Evolutionary conservation across 2,888 invertebrate genomes (phyloP), one percentile per base, ranked within the genome.

Genomic region (Steinernema carpocapsae): DNA sequence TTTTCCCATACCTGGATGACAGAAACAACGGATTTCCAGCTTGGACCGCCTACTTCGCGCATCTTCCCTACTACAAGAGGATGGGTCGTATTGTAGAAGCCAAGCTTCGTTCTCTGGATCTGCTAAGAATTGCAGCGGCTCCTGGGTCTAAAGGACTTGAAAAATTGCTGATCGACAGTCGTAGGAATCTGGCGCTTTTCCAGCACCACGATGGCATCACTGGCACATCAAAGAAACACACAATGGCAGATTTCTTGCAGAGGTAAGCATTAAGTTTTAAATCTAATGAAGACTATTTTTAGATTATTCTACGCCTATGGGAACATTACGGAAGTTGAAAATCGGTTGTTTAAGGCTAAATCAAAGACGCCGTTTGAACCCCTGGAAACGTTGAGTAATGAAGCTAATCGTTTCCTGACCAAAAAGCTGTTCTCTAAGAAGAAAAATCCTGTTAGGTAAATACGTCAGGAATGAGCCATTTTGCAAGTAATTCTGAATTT

Each of bases 121-220:
- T 80, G 6, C 74, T 80, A 6, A 48, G 52, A 10, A 72, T 75
- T 0, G 64, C 48, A n/a, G 32, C 73, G 0, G 46, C 42, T 19
- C 46, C 64, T n/a, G 12, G 24, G 7, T 32, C 46, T 2, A 46
- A 70, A 19, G 73, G 46, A 32, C 1, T 70, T 59, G 29, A 59
- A 0, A 24, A 19, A 0, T 1, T 1, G 4, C 45, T 32, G 4
- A 42, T 79, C 14, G 22, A 73, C 26, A 48, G 71, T 10, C 29
- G 78, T 17, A 91, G 94, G 70, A 93, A 93, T 88, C 90, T 97
- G 77, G 96, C 93, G 0, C 90, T 97, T 14, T 97, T 97, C 87
- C 95, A 97, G 88, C 97, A 97, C 88, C 97, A 97, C 88, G 97
- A 97, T 87, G 97, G 96, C 10, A 96, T 97, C 74, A 97, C 97